Base-by-base conservation (phyloP, 2,113 vertebrate species). In the Periophthalmus modestus region DNA sequence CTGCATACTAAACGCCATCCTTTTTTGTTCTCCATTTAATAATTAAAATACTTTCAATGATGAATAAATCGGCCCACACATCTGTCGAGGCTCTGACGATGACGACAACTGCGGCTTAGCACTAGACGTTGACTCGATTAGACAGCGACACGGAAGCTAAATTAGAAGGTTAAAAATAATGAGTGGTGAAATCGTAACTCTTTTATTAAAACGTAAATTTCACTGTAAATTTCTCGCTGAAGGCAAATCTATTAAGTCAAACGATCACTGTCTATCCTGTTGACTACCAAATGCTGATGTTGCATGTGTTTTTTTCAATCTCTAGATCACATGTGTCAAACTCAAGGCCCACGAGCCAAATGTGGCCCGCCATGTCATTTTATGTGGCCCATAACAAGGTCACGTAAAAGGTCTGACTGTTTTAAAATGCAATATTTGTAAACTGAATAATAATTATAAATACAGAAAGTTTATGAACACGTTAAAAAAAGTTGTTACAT, bases 211-310 rank as follows among this genome's bases (percentile, higher is more conserved):
- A 33, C 14, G 81, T 59, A 74, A 68, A 81, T 77, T 46, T 7
- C 68, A 57, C 43, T 2, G 63, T n/a, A n/a, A n/a, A 72, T 73
- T 72, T 75, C 65, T 73, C 75, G 70, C 24, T 70, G n/a, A 71
- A 78, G 78, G 78, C 81, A 81, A 89, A 90, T 89, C 84, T 76
- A 58, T 85, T 80, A 79, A 81, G 80, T 79, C 79, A 77, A 88
- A 88, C 58, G 57, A 91, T 85, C 89, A 67, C 82, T 81, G 66
- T 61, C 18, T 75, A 52, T 68, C n/a, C 19, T 23, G 5, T 54
- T 1, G 9, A n/a, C 39, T 19, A 10, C 5, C 18, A 54, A n/a
- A 54, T n/a, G 10, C 19, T n/a, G 18, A 54, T 16, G 5, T 50
- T 50, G 18, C 14, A 47, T 47, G 7, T 47, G 1, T 12, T 47